Base-by-base conservation (phyloP, 1,140 invertebrate species). In the Sycobia sp. region DNA sequence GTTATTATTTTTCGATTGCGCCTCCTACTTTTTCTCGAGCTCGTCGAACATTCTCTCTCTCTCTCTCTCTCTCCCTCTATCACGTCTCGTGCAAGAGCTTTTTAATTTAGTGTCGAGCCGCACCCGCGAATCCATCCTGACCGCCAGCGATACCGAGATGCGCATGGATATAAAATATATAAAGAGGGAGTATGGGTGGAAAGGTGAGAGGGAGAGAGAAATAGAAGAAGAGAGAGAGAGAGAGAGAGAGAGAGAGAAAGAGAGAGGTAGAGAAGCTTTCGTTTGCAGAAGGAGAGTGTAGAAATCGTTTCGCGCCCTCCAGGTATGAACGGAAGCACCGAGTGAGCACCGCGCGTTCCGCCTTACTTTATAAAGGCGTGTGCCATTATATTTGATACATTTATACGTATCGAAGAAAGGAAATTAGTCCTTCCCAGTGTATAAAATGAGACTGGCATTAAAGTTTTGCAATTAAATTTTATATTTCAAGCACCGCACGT, bases 1-100 rank as follows among this genome's bases (percentile, higher is more conserved):
- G 50, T 54, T 62, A 62, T 62, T 62, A 62, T 62, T 54, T 54
- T 62, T 62, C 50, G 59, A 62, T 62, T 29, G 58, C 49, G 22
- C 39, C 59, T 43, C 39, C 50, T 32, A 53, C 58, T 62, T 62
- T 44, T 54, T 44, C 58, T 54, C 20, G 39, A 23, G 25, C 29
- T 32, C 38, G 49, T 5, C 20, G n/a, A n/a, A n/a, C n/a, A n/a
- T n/a, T n/a, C n/a, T n/a, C n/a, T n/a, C n/a, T n/a, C n/a, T n/a
- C n/a, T n/a, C n/a, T n/a, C n/a, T n/a, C n/a, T n/a, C n/a, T n/a
- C n/a, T n/a, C n/a, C n/a, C n/a, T n/a, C n/a, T n/a, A n/a, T n/a
- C 29, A 16, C 32, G 14, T 4, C 29, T 32, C 29, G 29, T 32
- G 5, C 29, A 4, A 41, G 27, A 16, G 49, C 59, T 62, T 62